Conservation (phyloP, 2,888 invertebrate genomes). For the Coenonympha arcania region DNA sequence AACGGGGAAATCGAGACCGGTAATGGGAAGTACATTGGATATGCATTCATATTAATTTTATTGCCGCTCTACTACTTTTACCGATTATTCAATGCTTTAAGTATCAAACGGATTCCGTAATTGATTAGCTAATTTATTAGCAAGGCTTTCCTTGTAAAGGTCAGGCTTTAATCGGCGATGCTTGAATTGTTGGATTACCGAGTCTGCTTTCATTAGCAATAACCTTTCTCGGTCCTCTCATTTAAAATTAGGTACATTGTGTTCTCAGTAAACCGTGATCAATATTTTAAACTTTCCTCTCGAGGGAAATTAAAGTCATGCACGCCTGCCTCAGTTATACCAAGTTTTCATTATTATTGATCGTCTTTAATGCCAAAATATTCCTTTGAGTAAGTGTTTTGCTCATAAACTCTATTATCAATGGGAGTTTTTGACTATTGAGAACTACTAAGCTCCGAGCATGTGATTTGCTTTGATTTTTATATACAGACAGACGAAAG, state of each 20-base stretch:
- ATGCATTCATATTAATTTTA: conserved; percentile 2
- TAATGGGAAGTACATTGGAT: conserved; percentile 5
- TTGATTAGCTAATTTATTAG: neutral
- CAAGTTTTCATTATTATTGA: neutral
- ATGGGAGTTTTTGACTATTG: too few relatives aligned
- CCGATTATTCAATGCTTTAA: neutral
- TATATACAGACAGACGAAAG: too few relatives aligned
- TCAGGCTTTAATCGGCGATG: neutral
- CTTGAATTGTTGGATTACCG: neutral
- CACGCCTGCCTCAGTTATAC: conserved; percentile 48
- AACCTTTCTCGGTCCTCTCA: neutral
- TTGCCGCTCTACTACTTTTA: neutral
- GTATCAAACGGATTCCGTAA: neutral
- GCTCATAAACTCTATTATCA: too few relatives aligned
- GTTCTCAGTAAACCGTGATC: conserved; percentile 44
- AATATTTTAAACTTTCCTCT: conserved; percentile 55
- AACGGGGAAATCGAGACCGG: conserved; percentile 10
- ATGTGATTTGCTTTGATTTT: too few relatives aligned
- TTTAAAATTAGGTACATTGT: conserved; percentile 20
- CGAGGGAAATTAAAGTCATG: conserved; percentile 54
- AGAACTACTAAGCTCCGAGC: too few relatives aligned
- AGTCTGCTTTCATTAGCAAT: neutral
- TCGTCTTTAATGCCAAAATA: neutral
- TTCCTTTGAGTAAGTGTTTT: neutral
- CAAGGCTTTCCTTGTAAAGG: neutral